These are phyloP conservation scores for Holotrichia oblita DNA, from an alignment of 1,140 invertebrate species.

Conservation along the genomic window DNA sequence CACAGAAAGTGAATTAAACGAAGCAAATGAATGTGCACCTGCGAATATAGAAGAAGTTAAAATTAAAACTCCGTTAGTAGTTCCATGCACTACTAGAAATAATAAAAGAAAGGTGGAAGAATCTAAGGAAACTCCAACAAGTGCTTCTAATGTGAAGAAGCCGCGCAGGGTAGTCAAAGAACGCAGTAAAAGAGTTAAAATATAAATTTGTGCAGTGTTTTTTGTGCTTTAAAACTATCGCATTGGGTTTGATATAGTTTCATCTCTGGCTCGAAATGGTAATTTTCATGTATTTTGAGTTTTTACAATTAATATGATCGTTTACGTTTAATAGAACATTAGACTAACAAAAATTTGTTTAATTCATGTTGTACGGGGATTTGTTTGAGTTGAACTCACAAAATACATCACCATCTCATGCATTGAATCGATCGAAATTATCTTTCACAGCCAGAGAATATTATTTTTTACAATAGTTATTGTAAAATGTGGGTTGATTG, in stretches of 20 bases:
- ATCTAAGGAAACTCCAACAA: conserved; percentile 38
- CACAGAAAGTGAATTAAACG: conserved; percentile 30
- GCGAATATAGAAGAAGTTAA: conserved; percentile 37
- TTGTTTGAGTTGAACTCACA: not conserved
- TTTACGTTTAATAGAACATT: conserved; percentile 15
- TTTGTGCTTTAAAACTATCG: conserved; percentile 31
- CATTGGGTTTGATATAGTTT: conserved; percentile 25
- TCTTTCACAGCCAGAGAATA: conserved; percentile 32
- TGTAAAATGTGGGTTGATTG: conserved; percentile 38
- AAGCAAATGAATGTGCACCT: conserved; percentile 22
- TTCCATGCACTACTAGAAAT: conserved; percentile 33
- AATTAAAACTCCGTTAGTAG: not conserved
- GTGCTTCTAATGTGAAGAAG: conserved; percentile 45
- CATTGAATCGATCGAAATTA: not conserved
- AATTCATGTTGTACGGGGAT: not conserved
- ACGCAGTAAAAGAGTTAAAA: conserved; percentile 48
- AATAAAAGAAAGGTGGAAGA: conserved; percentile 48
- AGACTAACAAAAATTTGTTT: not conserved
- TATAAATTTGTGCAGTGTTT: conserved; percentile 43
- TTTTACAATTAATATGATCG: conserved; percentile 32
- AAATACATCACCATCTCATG: not conserved
- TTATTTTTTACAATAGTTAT: conserved; percentile 33
- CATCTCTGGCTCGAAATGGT: conserved; percentile 30
- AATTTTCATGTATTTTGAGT: conserved; percentile 32
- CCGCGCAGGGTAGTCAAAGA: conserved; percentile 46